Percentiles rank a stretch among this genome's conserved stretches.
Evolutionary conservation across 2,797 vertebrate species (phyloP).

Genomic region (Sardinella longiceps): DNA sequence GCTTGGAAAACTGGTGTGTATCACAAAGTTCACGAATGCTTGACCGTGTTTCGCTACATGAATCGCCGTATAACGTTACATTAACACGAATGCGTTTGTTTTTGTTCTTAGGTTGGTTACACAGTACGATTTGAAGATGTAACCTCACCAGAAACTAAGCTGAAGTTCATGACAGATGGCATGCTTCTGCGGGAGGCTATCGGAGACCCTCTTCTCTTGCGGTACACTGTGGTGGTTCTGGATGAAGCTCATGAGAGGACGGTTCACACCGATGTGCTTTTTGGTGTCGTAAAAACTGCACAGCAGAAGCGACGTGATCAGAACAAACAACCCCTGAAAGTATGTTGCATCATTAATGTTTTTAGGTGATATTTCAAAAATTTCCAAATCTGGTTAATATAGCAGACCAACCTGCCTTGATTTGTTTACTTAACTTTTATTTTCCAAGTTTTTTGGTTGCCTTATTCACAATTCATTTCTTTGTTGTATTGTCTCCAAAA

Average conservation of each 20-base stretch:
- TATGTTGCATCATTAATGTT: neutral
- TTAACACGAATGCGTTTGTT: neutral
- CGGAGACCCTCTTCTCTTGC: slow-evolving; percentile 86
- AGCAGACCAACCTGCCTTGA: neutral
- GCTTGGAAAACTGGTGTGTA: slow-evolving; percentile 88
- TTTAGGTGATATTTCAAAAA: neutral
- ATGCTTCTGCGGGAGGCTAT: slow-evolving; percentile 95
- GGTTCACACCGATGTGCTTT: slow-evolving; percentile 92
- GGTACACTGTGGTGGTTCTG: slow-evolving; percentile 88
- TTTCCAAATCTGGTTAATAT: neutral
- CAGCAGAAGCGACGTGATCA: slow-evolving; percentile 85
- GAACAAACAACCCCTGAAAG: slow-evolving; percentile 85
- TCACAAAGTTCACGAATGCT: neutral
- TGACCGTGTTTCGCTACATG: neutral
- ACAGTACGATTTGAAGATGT: slow-evolving; percentile 94
- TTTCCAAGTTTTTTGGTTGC: too few relatives aligned
- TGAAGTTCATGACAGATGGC: slow-evolving; percentile 95
- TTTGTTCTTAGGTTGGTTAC: slow-evolving; percentile 86
- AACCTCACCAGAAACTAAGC: slow-evolving; percentile 85
- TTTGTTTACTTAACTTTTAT: too few relatives aligned
- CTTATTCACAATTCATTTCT: too few relatives aligned
- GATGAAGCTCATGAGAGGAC: slow-evolving; percentile 97
- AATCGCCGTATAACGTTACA: neutral
- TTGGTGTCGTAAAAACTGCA: slow-evolving; percentile 91
- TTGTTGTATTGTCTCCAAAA: neutral